phyloP scores from a whole-genome alignment of 2,888 invertebrate species.

The Notodonta ziczac region DNA sequence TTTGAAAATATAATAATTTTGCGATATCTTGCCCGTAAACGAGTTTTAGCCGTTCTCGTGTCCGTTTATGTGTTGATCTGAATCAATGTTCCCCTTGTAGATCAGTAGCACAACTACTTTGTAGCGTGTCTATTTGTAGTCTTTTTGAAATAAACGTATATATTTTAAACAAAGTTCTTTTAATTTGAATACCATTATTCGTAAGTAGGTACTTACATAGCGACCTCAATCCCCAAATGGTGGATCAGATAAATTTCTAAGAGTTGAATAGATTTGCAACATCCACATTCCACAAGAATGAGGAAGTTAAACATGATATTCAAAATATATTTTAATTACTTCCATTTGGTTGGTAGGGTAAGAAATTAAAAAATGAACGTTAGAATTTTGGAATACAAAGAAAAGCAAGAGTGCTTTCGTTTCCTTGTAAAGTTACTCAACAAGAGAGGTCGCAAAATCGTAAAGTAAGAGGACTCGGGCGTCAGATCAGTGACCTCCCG shows the following conservation, averaged over 20 bases:
- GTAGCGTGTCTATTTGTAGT: slow-evolving; percentile 23
- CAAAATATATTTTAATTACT: not conserved
- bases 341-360: slow-evolving; percentile 1
- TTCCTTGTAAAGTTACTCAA: slow-evolving; percentile 42
- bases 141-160: slow-evolving; percentile 28
- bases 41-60: slow-evolving; percentile 11
- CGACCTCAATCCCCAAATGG: too few species aligned
- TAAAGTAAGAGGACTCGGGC: slow-evolving; percentile 34
- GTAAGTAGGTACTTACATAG: not conserved
- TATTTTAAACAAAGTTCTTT: slow-evolving; percentile 18
- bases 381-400: slow-evolving; percentile 22
- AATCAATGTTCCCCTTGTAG: slow-evolving; percentile 35
- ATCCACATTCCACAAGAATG: too few species aligned
- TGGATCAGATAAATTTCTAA: not conserved
- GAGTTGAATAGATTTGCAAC: too few species aligned
- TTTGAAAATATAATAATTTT: slow-evolving; percentile 3
- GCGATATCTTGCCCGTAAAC: not conserved
- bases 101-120: slow-evolving; percentile 28
- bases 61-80: slow-evolving; percentile 31
- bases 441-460: slow-evolving; percentile 31
- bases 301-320: too few species aligned
- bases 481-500: slow-evolving; percentile 46
- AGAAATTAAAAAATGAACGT: slow-evolving; percentile 29
- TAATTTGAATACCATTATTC: slow-evolving; percentile 10
- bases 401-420: slow-evolving; percentile 50